Evolutionary conservation across 2,113 vertebrate genomes (phyloP), one percentile per base, ranked within the genome.

Genomic region (Erythrocebus patas): DNA sequence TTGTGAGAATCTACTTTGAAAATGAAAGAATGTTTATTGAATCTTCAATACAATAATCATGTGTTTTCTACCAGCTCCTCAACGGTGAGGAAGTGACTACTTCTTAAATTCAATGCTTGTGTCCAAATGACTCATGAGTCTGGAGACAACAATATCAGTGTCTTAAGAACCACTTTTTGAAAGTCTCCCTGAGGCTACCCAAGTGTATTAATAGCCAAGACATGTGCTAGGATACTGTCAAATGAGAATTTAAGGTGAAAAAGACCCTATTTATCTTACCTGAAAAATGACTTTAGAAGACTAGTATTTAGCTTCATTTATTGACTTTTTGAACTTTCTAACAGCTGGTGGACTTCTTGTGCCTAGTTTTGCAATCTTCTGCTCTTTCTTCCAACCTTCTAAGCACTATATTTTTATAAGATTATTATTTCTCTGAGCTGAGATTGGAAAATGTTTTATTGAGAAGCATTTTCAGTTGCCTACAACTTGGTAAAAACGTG

Each of bases 151-250:
- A 93, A 82, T 57, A 96, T 95, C 93, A 79, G 80, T 68, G 48
- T 96, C 95, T 97, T 98, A 98, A 98, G 96, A 98, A 97, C 93
- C 94, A 94, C 91, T 97, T 97, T 98, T 98, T 98, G 95, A 98
- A 96, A 92, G 95, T 96, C 95, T 97, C 97, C 84, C 96, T 79
- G 81, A 97, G 97, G 97, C 88, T 93, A 73, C 92, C 87, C 80
- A 92, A 94, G 96, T 93, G 1, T 97, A 96, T 96, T 97, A 98
- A 97, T 80, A 97, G 97, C 96, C 96, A 94, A 97, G 89, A 94
- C 87, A 97, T 96, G 93, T 93, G 88, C 96, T 85, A 52, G 95
- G 88, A 97, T 95, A 94, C 92, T 97, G 97, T 96, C 95, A 98
- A 97, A 98, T 97, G 96, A 98, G 97, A 96, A 96, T 97, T 97